phyloP scores from a whole-genome alignment of 92 coral and sea anemone genomes.

The Porites evermanni region DNA sequence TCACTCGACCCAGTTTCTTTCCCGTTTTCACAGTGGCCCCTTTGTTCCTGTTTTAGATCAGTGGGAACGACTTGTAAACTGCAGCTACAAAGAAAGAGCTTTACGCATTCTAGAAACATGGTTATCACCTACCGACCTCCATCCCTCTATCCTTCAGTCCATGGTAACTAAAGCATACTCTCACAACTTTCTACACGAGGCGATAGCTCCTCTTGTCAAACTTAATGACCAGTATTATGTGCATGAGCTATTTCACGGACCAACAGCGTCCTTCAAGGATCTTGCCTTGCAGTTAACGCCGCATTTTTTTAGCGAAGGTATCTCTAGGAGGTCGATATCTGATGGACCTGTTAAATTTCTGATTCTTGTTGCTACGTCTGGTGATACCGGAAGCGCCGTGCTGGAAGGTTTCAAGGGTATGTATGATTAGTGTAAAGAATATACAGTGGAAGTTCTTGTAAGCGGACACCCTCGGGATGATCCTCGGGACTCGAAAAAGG shows the following conservation, averaged over 20 bases:
- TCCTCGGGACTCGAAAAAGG: too few species aligned
- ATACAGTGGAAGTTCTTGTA: too few species aligned
- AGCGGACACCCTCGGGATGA: too few species aligned
- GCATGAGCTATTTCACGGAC: slow-evolving; percentile 90
- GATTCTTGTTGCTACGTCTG: slow-evolving; percentile 94
- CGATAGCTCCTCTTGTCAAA: slow-evolving; percentile 76
- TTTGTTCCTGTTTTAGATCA: slow-evolving; percentile 54
- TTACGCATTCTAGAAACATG: slow-evolving; percentile 82
- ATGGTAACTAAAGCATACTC: slow-evolving; percentile 86
- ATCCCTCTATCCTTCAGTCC: slow-evolving; percentile 63
- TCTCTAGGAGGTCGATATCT: slow-evolving; percentile 8
- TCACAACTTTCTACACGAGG: slow-evolving; percentile 76
- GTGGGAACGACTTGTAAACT: slow-evolving; percentile 81
- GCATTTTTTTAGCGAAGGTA: slow-evolving; percentile 80
- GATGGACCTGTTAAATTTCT: slow-evolving; percentile 51
- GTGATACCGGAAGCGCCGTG: slow-evolving; percentile 97
- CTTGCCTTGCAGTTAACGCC: slow-evolving; percentile 93
- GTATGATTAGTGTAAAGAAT: background rate
- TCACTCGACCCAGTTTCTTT: too few species aligned
- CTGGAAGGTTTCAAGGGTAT: slow-evolving; percentile 82
- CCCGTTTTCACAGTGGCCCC: too few species aligned
- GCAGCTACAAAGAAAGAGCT: slow-evolving; percentile 87
- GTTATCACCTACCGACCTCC: slow-evolving; percentile 79
- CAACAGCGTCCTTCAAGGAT: slow-evolving; percentile 97
- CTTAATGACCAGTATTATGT: slow-evolving; percentile 65